phyloP scores from a whole-genome alignment of 1,140 invertebrate genomes.

The Whitmania pigra region DNA sequence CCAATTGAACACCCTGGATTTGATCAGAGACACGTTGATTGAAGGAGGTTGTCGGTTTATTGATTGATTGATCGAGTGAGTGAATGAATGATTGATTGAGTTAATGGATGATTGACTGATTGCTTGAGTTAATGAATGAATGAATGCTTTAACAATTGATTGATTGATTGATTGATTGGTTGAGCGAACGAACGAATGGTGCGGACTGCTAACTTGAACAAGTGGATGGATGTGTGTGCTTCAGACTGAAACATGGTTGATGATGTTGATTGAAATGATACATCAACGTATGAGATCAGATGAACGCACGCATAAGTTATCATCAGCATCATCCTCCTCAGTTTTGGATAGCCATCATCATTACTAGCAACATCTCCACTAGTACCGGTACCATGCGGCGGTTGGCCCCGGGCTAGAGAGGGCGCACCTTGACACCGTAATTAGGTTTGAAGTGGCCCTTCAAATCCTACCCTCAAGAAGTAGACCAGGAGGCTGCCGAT shows the following conservation, averaged over 20 bases:
- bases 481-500: too few relatives aligned
- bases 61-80: background rate
- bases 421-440: too few relatives aligned
- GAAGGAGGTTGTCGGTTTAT: background rate
- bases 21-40: background rate
- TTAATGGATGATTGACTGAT: background rate
- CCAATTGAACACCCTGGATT: background rate
- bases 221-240: background rate
- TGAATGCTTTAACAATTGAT: background rate
- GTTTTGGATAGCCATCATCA: too few relatives aligned
- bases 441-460: too few relatives aligned
- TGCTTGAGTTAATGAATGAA: background rate
- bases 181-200: background rate
- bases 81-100: conserved; percentile 2
- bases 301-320: too few relatives aligned
- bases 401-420: too few relatives aligned
- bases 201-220: too few relatives aligned
- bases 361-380: too few relatives aligned
- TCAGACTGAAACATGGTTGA: background rate
- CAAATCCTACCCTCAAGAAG: too few relatives aligned
- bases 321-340: too few relatives aligned
- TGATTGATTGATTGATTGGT: background rate
- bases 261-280: background rate
- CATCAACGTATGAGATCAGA: too few relatives aligned
- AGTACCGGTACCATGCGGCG: too few relatives aligned